These are phyloP conservation scores for Dynastes tityus DNA, from an alignment of 2,888 invertebrate genomes.

Conservation along the genomic window DNA sequence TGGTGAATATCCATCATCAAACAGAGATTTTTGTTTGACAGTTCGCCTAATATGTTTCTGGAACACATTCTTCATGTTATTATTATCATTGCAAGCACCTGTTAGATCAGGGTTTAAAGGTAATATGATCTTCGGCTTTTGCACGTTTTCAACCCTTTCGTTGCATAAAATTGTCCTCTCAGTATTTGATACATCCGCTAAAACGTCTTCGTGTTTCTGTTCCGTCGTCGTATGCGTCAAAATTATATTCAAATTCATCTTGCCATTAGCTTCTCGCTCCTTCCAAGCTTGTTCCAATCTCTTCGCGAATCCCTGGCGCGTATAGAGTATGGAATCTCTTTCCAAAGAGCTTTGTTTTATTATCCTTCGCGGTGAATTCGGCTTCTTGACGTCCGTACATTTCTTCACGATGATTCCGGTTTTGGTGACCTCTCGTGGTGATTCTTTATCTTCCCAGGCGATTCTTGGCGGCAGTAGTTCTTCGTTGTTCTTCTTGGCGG, in stretches of 20 bases:
- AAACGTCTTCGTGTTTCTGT: conserved; percentile 53
- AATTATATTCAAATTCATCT: conserved; percentile 77
- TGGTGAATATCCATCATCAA: conserved; percentile 50
- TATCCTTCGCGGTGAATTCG: conserved; percentile 58
- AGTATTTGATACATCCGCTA: conserved; percentile 47
- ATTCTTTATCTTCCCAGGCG: conserved; percentile 56
- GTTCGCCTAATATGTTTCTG: conserved; percentile 58
- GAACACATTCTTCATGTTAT: conserved; percentile 58
- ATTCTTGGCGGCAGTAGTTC: conserved; percentile 56
- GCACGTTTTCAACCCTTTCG: conserved; percentile 53
- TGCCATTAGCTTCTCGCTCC: conserved; percentile 67
- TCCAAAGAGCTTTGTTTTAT: conserved; percentile 61
- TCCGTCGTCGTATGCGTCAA: conserved; percentile 73
- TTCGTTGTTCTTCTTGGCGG: conserved; percentile 54
- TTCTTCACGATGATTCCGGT: conserved; percentile 64
- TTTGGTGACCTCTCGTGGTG: neutral
- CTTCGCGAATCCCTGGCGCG: conserved; percentile 72
- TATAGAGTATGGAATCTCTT: conserved; percentile 65
- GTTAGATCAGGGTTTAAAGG: conserved; percentile 53
- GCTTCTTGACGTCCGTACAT: conserved; percentile 62
- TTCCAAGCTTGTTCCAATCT: conserved; percentile 72
- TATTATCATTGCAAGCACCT: conserved; percentile 22
- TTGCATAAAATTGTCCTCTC: conserved; percentile 54
- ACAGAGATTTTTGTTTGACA: conserved; percentile 52
- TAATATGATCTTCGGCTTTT: conserved; percentile 63